Percentiles rank a stretch among this genome's conserved stretches.
These are phyloP conservation scores for Cantharis rustica DNA, from an alignment of 2,888 invertebrate genomes.

Conservation along the genomic window DNA sequence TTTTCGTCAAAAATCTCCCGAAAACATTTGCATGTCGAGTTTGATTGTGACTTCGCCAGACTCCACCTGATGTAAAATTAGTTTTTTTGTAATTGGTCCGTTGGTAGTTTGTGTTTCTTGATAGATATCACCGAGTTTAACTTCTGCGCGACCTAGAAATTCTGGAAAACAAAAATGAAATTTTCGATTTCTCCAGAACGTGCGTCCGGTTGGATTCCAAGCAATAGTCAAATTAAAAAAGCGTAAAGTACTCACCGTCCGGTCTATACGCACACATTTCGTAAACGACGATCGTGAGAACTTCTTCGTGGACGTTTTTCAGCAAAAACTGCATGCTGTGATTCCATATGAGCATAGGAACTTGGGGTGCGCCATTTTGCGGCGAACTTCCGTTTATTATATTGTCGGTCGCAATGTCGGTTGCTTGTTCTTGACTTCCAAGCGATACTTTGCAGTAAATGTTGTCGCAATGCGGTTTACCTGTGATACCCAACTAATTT, in stretches of 20 bases:
- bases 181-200: background rate
- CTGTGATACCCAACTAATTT: constrained; percentile 52
- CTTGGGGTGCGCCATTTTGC: constrained; percentile 48
- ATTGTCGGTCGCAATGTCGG: constrained; percentile 64
- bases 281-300: constrained; percentile 70
- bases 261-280: constrained; percentile 74
- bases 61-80: constrained; percentile 70
- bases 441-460: constrained; percentile 76
- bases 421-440: constrained; percentile 73
- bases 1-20: constrained; percentile 34
- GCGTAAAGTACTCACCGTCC: constrained; percentile 64
- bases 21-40: constrained; percentile 70
- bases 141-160: constrained; percentile 73
- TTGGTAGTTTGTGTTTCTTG: constrained; percentile 61
- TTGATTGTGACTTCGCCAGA: constrained; percentile 72
- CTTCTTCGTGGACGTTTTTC: constrained; percentile 69
- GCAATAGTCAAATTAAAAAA: background rate
- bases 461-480: constrained; percentile 63
- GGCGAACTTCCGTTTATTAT: constrained; percentile 51
- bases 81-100: constrained; percentile 69
- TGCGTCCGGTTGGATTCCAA: background rate
- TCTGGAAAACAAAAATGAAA: constrained; percentile 54
- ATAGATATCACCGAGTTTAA: constrained; percentile 67
- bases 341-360: constrained; percentile 68
- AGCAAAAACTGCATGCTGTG: constrained; percentile 78